phyloP scores from a whole-genome alignment of 2,797 vertebrate species.

The Odontamblyopus rebecca region DNA sequence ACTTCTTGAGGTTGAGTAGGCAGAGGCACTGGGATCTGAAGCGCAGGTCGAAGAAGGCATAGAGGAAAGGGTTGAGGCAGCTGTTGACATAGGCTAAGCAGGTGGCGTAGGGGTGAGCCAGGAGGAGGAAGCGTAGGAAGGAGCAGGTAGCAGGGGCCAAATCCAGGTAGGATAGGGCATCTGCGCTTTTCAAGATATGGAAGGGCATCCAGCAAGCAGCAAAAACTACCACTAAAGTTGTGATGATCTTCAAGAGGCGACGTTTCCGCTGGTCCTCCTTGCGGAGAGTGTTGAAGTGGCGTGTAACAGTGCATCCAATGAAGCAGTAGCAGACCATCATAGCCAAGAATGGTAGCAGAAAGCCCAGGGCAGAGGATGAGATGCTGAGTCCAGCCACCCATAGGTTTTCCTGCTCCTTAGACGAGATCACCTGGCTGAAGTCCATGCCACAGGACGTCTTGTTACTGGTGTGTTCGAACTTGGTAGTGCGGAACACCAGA shows the following conservation, averaged over 20 bases:
- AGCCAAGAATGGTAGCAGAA: slow-evolving; percentile 83
- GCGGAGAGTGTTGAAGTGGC: slow-evolving; percentile 81
- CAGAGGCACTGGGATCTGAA: slow-evolving; percentile 84
- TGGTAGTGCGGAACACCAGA: slow-evolving; percentile 83
- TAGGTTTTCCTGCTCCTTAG: slow-evolving; percentile 53
- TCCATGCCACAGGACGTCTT: slow-evolving; percentile 85
- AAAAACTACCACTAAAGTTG: slow-evolving; percentile 84
- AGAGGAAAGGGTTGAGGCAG: slow-evolving; percentile 90
- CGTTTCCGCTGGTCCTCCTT: slow-evolving; percentile 80
- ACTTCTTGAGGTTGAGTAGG: slow-evolving; percentile 81
- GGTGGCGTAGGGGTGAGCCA: slow-evolving; percentile 85
- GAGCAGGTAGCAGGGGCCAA: slow-evolving; percentile 67
- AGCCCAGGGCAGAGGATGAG: slow-evolving; percentile 84
- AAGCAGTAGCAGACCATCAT: slow-evolving; percentile 87
- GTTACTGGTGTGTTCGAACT: slow-evolving; percentile 59
- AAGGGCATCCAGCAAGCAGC: slow-evolving; percentile 89
- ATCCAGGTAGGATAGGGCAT: slow-evolving; percentile 82
- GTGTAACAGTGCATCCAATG: slow-evolving; percentile 81
- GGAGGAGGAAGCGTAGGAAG: slow-evolving; percentile 74
- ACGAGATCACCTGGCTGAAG: slow-evolving; percentile 70
- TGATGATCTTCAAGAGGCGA: slow-evolving; percentile 87
- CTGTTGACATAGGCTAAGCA: slow-evolving; percentile 91
- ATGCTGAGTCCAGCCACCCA: slow-evolving; percentile 85
- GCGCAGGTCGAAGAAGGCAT: slow-evolving; percentile 86
- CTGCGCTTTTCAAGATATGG: slow-evolving; percentile 83